Base-by-base conservation (phyloP, 2,797 vertebrate genomes). In the Cichlasoma orientale region DNA sequence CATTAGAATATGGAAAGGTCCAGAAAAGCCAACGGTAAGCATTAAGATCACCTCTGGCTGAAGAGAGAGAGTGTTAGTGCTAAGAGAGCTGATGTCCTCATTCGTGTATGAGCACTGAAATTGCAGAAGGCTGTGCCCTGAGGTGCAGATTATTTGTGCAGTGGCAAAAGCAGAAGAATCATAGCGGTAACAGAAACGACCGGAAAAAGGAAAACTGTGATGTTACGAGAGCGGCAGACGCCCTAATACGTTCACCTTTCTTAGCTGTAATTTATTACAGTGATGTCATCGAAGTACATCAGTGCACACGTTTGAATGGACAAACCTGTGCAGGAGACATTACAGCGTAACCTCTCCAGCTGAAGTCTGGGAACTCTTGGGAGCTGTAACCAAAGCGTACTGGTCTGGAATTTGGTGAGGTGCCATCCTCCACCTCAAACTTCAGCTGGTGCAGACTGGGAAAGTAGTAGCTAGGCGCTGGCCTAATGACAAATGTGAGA, bases 381-480 rank as follows among this genome's bases (percentile, higher is more conserved):
- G 93, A 88, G 85, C 96, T 86, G 50, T 96, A 98, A 70, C 97
- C 96, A 85, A 99, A 99, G 0, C 95, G 96, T 29, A 98, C 92
- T 5, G 90, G 89, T 85, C 90, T 93, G 87, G 96, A 95, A 3
- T 92, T 88, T 21, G 94, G 92, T 0, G 95, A 92, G 41, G 94
- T 92, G 72, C 97, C 97, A 1, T 98, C 97, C 93, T 99, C 98
- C 59, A 96, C 90, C 86, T 99, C 98, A 90, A 95, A 97, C 88
- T 96, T 98, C 88, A 99, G 92, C 68, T 99, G 98, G 89, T 99
- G 96, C 56, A 99, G 91, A 85, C 96, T 93, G 56, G 98, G 97
- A 56, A 99, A 96, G 88, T 96, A 99, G 86, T 96, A 93, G 77
- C 89, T 90, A 58, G 87, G 80, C 71, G 94, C 95, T 31, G 98